These are phyloP conservation scores for Cheilinus undulatus DNA, from an alignment of 2,113 vertebrate genomes.

Conservation along the genomic window DNA sequence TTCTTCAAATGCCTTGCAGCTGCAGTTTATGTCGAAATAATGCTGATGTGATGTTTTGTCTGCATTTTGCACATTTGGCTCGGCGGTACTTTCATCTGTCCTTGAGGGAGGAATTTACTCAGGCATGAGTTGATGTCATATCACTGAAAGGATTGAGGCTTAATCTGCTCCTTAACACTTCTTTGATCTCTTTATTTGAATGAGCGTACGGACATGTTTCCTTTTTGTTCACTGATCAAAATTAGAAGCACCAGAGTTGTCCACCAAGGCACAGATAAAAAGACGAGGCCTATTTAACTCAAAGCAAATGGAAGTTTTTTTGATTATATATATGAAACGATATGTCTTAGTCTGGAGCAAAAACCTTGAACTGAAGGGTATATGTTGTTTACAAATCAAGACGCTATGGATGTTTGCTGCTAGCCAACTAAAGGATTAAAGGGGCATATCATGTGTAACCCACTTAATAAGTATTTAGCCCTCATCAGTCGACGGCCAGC, in stretches of 20 bases:
- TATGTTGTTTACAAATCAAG: too few relatives aligned
- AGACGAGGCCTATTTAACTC: not conserved
- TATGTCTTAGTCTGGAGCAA: too few relatives aligned
- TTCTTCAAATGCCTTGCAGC: constrained; percentile 28
- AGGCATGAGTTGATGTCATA: constrained; percentile 16
- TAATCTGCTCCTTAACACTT: constrained; percentile 13
- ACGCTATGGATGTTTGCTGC: too few relatives aligned
- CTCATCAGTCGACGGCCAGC: too few relatives aligned
- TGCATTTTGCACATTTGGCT: constrained; percentile 10
- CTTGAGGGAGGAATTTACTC: constrained; percentile 3
- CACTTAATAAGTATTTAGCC: too few relatives aligned
- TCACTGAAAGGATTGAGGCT: not conserved
- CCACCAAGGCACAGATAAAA: not conserved
- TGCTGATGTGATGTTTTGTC: constrained; percentile 36
- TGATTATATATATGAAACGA: too few relatives aligned
- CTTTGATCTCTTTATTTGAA: not conserved
- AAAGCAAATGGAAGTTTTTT: too few relatives aligned
- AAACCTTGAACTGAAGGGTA: too few relatives aligned
- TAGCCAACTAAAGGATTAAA: too few relatives aligned
- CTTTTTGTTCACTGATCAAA: not conserved
- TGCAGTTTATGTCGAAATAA: constrained; percentile 24
- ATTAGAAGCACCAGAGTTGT: not conserved
- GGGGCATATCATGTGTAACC: too few relatives aligned
- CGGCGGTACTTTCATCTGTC: not conserved
- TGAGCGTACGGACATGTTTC: too few relatives aligned